These are phyloP conservation scores for Sitodiplosis mosellana DNA, from an alignment of 1,140 invertebrate genomes.

Conservation along the genomic window DNA sequence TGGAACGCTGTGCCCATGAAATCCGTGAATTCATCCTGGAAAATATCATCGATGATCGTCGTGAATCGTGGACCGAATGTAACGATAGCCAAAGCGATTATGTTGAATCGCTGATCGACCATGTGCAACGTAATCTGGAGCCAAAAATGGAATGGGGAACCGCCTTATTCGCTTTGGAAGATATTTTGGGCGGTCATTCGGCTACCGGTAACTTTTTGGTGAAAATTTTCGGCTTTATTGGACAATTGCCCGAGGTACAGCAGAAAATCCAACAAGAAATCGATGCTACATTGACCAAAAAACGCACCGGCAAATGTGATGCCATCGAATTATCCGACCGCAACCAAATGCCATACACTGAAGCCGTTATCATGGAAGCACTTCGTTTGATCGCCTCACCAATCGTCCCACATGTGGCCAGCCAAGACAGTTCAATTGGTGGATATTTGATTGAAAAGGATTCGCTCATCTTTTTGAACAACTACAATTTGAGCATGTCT, in stretches of 20 bases:
- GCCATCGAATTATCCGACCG: slow-evolving; percentile 40
- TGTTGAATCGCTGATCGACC: slow-evolving; percentile 45
- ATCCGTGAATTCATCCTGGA: slow-evolving; percentile 50
- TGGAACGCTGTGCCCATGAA: slow-evolving; percentile 39
- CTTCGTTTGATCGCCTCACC: slow-evolving; percentile 58
- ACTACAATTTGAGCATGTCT: slow-evolving; percentile 63
- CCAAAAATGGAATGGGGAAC: slow-evolving; percentile 32
- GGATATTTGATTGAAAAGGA: slow-evolving; percentile 43
- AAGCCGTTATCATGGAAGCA: slow-evolving; percentile 56
- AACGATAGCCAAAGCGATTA: slow-evolving; percentile 36
- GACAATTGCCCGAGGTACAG: slow-evolving; percentile 37
- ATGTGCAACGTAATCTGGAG: slow-evolving; percentile 30
- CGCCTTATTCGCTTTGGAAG: slow-evolving; percentile 54
- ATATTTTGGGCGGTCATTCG: slow-evolving; percentile 65
- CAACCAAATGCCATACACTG: slow-evolving; percentile 49
- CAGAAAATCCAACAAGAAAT: slow-evolving; percentile 45
- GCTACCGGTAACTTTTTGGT: slow-evolving; percentile 62
- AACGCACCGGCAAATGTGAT: slow-evolving; percentile 17
- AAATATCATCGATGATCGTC: slow-evolving; percentile 39
- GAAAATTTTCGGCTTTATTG: slow-evolving; percentile 44
- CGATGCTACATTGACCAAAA: neutral
- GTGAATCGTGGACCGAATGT: slow-evolving; percentile 29
- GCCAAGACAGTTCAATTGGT: slow-evolving; percentile 46
- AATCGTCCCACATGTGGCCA: slow-evolving; percentile 71
- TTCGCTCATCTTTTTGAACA: slow-evolving; percentile 66